phyloP scores from a whole-genome alignment of 30 jellyfish, hydroid and myxozoan species.

The Aurelia sp. region DNA sequence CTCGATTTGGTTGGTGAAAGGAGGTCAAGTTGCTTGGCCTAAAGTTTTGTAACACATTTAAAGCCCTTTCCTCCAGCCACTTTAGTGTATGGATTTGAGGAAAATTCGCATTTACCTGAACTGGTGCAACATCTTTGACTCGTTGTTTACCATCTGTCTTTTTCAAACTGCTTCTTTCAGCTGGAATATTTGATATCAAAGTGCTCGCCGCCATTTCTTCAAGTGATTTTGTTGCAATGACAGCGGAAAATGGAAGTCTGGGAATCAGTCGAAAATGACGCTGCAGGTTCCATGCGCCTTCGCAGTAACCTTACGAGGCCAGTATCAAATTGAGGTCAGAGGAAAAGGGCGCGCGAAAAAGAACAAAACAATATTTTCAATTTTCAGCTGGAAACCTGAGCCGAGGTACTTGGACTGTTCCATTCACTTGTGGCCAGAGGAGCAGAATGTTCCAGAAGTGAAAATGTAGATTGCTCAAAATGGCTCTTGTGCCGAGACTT shows the following conservation, averaged over 20 bases:
- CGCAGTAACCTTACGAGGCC: background rate
- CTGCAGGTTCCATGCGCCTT: constrained; percentile 63
- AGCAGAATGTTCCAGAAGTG: no score
- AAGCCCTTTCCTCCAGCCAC: background rate
- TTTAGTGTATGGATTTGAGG: background rate
- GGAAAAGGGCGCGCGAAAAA: no score
- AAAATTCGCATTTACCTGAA: constrained; percentile 52
- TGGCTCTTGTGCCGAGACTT: background rate
- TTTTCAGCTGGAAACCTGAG: no score
- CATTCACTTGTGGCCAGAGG: no score
- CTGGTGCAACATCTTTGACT: constrained; percentile 56
- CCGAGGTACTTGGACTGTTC: no score
- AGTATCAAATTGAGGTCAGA: no score
- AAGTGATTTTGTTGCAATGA: constrained; percentile 34
- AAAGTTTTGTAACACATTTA: background rate
- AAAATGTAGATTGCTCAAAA: no score
- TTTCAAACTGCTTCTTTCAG: constrained; percentile 50
- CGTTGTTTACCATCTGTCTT: constrained; percentile 74
- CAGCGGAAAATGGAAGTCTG: constrained; percentile 5
- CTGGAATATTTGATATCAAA: constrained; percentile 44
- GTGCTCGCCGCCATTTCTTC: constrained; percentile 82
- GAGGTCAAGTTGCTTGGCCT: background rate
- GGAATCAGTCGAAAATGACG: constrained; percentile 48
- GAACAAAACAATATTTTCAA: no score
- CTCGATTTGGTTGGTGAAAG: no score